Percentiles rank a stretch among this genome's conserved stretches.
These are phyloP conservation scores for Morbakka virulenta DNA, from an alignment of 30 jellyfish, hydroid and myxozoan genomes.

Conservation along the genomic window DNA sequence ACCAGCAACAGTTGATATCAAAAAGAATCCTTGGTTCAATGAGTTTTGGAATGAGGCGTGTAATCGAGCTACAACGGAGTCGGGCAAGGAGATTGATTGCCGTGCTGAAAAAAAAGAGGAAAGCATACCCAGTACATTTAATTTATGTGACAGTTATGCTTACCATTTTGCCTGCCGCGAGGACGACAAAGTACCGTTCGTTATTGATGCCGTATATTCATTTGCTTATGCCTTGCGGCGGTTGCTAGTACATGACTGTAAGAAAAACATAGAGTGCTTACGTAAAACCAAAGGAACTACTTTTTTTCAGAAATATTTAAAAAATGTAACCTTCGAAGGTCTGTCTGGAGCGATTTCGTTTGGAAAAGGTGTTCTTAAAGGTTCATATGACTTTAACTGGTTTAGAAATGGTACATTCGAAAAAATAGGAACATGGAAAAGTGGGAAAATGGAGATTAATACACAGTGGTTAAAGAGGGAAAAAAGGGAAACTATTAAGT, in stretches of 20 bases:
- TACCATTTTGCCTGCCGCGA: slow-evolving; percentile 47
- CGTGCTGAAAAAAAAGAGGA: slow-evolving; percentile 14
- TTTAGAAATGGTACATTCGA: slow-evolving; percentile 25
- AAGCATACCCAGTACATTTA: slow-evolving; percentile 4
- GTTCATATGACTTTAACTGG: slow-evolving; percentile 55
- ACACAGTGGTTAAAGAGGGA: not conserved
- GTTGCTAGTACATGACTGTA: slow-evolving; percentile 21
- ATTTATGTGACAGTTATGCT: slow-evolving; percentile 9
- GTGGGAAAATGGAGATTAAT: slow-evolving; percentile 12
- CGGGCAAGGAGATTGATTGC: slow-evolving; percentile 1
- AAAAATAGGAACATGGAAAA: slow-evolving; percentile 67
- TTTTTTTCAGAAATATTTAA: slow-evolving; percentile 36
- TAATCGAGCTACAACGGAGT: not conserved
- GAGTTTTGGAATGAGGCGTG: slow-evolving; percentile 67
- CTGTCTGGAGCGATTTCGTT: slow-evolving; percentile 62
- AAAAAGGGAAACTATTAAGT: slow-evolving; percentile 3
- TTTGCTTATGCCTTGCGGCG: slow-evolving; percentile 72
- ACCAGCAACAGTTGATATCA: slow-evolving; percentile 34
- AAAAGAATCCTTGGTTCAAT: slow-evolving; percentile 62
- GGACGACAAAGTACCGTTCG: slow-evolving; percentile 77
- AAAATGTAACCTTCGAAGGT: slow-evolving; percentile 57
- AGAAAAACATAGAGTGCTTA: slow-evolving; percentile 10
- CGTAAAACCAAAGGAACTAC: slow-evolving; percentile 16
- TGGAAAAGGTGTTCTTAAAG: slow-evolving; percentile 31
- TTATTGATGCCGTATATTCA: slow-evolving; percentile 83